Conservation (phyloP, 1,140 invertebrate species). For the Tetraneura akinire region DNA sequence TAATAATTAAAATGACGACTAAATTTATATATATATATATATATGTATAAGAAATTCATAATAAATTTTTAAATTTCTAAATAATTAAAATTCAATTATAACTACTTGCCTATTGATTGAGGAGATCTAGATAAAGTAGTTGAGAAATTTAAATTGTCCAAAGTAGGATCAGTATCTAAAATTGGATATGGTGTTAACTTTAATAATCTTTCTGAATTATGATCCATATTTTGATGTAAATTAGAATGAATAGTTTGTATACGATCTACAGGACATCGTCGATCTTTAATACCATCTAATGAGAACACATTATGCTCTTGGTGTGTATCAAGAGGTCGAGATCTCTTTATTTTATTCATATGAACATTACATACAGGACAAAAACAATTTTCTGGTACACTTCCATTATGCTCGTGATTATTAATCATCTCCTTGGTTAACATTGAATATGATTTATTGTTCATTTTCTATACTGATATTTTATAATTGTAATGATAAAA, state of each 20-base stretch:
- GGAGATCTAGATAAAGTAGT: background rate
- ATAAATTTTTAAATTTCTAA: too few species aligned
- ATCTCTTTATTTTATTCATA: conserved; percentile 35
- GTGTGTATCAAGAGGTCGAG: conserved; percentile 36
- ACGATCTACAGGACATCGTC: conserved; percentile 4
- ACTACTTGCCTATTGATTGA: background rate
- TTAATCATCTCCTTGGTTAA: conserved; percentile 25
- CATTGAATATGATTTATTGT: conserved; percentile 28
- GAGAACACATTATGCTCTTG: conserved; percentile 30
- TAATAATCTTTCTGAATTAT: conserved; percentile 6
- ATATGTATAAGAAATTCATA: too few species aligned
- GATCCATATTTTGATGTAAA: background rate
- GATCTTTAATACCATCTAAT: conserved; percentile 28
- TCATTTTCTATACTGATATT: conserved; percentile 22
- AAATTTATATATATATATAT: background rate
- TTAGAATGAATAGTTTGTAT: conserved; percentile 11
- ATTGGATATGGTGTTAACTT: conserved; percentile 37
- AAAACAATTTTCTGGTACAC: conserved; percentile 37
- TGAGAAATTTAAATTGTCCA: conserved; percentile 9
- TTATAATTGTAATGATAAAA: conserved; percentile 5
- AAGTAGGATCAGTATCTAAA: conserved; percentile 26
- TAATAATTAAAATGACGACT: background rate
- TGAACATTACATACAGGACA: conserved; percentile 35
- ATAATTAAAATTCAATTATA: background rate
- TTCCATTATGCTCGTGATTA: conserved; percentile 14